These are phyloP conservation scores for Serripes groenlandicus DNA, from an alignment of 2,888 invertebrate genomes.

Conservation along the genomic window DNA sequence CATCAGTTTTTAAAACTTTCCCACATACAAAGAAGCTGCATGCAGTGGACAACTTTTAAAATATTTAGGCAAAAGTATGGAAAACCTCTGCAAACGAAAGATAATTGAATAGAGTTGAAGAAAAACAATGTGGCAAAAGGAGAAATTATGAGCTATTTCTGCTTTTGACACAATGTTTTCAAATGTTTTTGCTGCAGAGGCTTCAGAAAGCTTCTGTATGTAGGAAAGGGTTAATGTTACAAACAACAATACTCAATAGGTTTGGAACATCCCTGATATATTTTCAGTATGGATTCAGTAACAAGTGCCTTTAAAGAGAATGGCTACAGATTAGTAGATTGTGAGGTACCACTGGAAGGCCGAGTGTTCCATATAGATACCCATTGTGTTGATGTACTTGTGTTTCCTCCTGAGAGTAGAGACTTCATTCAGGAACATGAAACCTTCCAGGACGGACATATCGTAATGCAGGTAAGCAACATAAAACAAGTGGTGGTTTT, in stretches of 20 bases:
- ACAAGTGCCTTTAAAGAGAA: conserved; percentile 76
- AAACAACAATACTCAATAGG: too few species aligned
- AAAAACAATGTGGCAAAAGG: not conserved
- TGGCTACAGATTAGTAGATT: conserved; percentile 71
- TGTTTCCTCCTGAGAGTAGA: conserved; percentile 79
- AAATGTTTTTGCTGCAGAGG: not conserved
- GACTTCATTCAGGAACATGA: conserved; percentile 73
- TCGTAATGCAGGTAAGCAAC: conserved; percentile 83
- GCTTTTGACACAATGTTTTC: not conserved
- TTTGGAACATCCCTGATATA: not conserved
- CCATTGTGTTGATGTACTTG: conserved; percentile 83
- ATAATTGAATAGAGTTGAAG: too few species aligned
- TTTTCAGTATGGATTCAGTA: conserved; percentile 74
- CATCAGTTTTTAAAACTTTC: too few species aligned
- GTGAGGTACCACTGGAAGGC: conserved; percentile 67
- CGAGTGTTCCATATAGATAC: conserved; percentile 78
- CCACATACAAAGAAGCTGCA: too few species aligned
- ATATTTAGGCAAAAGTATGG: too few species aligned
- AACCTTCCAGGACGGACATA: conserved; percentile 76
- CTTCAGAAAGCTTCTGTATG: not conserved
- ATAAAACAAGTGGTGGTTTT: not conserved
- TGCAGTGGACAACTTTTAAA: too few species aligned
- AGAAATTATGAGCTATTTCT: not conserved
- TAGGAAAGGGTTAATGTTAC: not conserved
- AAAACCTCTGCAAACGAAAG: too few species aligned